Conservation (phyloP, 2,888 invertebrate species). For the Anaspis maculata region DNA sequence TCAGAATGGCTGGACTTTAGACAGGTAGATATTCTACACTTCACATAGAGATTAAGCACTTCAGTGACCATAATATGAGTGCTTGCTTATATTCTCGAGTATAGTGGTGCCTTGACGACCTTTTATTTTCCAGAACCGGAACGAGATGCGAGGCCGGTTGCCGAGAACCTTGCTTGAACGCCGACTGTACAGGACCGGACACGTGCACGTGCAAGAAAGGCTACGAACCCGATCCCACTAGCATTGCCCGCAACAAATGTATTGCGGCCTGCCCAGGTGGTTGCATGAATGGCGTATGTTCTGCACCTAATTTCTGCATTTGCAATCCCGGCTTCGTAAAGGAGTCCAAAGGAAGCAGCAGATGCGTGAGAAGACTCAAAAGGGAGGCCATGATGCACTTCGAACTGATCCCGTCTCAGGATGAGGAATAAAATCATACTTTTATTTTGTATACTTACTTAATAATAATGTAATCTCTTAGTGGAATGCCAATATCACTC, state of each 20-base stretch:
- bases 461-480: too few species aligned
- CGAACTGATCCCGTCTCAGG: slow-evolving; percentile 33
- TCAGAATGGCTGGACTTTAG: slow-evolving; percentile 30
- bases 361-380: slow-evolving; percentile 49
- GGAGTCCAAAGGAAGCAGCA: slow-evolving; percentile 55
- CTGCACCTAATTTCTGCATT: slow-evolving; percentile 64
- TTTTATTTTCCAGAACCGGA: too few species aligned
- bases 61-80: too few species aligned
- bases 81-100: too few species aligned
- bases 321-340: slow-evolving; percentile 63
- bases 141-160: slow-evolving; percentile 40
- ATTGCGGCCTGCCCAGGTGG: slow-evolving; percentile 57
- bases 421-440: too few species aligned
- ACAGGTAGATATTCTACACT: too few species aligned
- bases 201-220: slow-evolving; percentile 41
- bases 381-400: slow-evolving; percentile 32
- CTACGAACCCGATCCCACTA: slow-evolving; percentile 36
- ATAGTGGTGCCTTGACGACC: too few species aligned
- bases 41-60: too few species aligned
- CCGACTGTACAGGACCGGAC: slow-evolving; percentile 39
- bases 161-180: slow-evolving; percentile 48
- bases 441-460: too few species aligned
- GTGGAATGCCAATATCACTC: too few species aligned
- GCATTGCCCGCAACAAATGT: slow-evolving; percentile 38
- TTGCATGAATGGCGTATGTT: slow-evolving; percentile 65